These are phyloP conservation scores for Noctua janthina DNA, from an alignment of 2,888 invertebrate species.

Conservation along the genomic window DNA sequence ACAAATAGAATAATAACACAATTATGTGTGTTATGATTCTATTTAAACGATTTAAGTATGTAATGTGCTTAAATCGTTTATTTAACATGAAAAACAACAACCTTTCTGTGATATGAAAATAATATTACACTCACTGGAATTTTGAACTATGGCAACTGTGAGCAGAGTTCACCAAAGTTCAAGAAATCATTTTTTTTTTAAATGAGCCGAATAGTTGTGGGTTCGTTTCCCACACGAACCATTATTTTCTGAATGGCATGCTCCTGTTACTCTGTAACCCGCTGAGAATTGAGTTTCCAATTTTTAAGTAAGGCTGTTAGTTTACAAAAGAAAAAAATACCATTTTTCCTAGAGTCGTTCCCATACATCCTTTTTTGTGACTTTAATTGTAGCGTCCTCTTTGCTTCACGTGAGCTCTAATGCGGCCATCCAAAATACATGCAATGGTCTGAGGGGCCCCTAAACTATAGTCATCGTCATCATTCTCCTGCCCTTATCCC, in stretches of 20 bases:
- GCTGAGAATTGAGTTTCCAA: background rate
- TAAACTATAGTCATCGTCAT: too few relatives aligned
- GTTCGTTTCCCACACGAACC: background rate
- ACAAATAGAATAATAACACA: background rate
- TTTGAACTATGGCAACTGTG: slow-evolving; percentile 4
- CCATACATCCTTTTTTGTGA: background rate
- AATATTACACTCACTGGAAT: background rate
- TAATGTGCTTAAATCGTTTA: too few relatives aligned
- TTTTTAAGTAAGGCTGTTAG: background rate
- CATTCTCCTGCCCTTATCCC: too few relatives aligned
- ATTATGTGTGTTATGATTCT: background rate
- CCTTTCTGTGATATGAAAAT: background rate
- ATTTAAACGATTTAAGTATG: background rate
- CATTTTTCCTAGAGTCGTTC: background rate
- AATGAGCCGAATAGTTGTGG: background rate
- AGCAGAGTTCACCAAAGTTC: background rate
- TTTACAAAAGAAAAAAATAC: background rate
- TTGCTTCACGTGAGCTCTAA: background rate
- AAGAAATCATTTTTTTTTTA: background rate
- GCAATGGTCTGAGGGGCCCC: too few relatives aligned
- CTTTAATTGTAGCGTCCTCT: background rate
- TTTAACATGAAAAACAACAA: background rate
- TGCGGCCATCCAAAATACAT: too few relatives aligned
- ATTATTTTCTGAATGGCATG: too few relatives aligned
- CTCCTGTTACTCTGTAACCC: background rate